Percentiles rank a stretch among this genome's conserved stretches.
Evolutionary conservation across 2,888 invertebrate genomes (phyloP).

Genomic region (Amaurobius ferox): DNA sequence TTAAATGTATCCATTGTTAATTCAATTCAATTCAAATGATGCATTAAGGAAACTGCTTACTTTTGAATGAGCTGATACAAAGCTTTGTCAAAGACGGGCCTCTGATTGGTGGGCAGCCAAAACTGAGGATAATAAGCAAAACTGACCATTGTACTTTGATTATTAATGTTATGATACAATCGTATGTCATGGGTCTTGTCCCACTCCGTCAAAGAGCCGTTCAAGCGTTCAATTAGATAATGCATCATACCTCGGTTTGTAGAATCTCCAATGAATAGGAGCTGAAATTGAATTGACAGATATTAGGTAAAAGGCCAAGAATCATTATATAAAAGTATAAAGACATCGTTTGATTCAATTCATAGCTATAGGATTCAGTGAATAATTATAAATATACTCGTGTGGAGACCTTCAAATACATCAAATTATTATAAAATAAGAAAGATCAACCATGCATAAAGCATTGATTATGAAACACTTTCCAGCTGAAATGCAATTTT

Average conservation of each 20-base stretch:
- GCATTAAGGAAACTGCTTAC: slow-evolving; percentile 72
- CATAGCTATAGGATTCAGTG: no score
- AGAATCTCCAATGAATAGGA: slow-evolving; percentile 80
- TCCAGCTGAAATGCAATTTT: no score
- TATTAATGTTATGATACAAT: slow-evolving; percentile 77
- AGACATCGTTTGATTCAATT: no score
- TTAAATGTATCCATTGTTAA: no score
- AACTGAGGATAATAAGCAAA: slow-evolving; percentile 80
- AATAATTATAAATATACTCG: no score
- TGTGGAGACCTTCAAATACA: no score
- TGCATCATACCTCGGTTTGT: slow-evolving; percentile 80
- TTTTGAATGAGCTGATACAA: slow-evolving; percentile 78
- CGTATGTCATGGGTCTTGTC: slow-evolving; percentile 79
- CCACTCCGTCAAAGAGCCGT: slow-evolving; percentile 78
- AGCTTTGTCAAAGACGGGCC: slow-evolving; percentile 79
- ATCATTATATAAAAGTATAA: no score
- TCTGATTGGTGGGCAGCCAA: slow-evolving; percentile 78
- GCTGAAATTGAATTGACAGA: slow-evolving; percentile 74
- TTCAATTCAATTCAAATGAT: no score
- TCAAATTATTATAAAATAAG: no score
- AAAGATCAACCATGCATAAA: no score
- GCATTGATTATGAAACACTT: no score
- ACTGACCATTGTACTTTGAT: slow-evolving; percentile 77
- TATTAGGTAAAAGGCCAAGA: no score
- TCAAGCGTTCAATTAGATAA: slow-evolving; percentile 78